Percentiles rank a stretch among this genome's conserved stretches.
Conservation (phyloP, 2,797 vertebrate genomes). For the Myotis myotis region DNA sequence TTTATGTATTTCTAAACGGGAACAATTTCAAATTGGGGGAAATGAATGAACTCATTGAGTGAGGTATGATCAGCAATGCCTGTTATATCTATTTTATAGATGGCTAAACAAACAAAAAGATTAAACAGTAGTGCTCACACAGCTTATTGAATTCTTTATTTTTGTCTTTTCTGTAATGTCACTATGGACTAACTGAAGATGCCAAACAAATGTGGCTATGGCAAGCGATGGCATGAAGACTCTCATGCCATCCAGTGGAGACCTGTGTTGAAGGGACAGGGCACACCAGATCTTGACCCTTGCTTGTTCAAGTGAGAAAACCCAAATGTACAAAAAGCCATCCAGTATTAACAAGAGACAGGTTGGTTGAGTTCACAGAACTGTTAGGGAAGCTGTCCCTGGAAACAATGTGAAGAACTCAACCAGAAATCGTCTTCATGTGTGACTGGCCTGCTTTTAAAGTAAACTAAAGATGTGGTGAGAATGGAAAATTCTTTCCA, state of each 20-base stretch:
- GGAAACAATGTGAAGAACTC: not conserved
- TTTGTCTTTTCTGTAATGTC: not conserved
- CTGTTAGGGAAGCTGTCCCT: not conserved
- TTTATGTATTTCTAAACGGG: slow-evolving; percentile 23
- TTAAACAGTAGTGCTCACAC: not conserved
- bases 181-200: not conserved
- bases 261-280: not conserved
- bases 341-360: not conserved
- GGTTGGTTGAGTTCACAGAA: not conserved
- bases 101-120: not conserved
- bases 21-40: not conserved
- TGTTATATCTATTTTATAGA: not conserved
- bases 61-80: not conserved
- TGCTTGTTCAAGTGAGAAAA: not conserved
- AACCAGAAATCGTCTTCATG: not conserved
- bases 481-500: not conserved
- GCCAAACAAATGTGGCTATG: not conserved
- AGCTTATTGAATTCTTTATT: not conserved
- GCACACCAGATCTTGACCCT: not conserved
- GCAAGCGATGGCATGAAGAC: not conserved
- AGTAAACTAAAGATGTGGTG: not conserved
- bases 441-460: not conserved
- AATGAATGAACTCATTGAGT: not conserved
- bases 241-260: not conserved
- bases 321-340: not conserved